Evolutionary conservation across 1,140 invertebrate genomes (phyloP), one percentile per base, ranked within the genome.

Genomic region (Centruroides vittatus): DNA sequence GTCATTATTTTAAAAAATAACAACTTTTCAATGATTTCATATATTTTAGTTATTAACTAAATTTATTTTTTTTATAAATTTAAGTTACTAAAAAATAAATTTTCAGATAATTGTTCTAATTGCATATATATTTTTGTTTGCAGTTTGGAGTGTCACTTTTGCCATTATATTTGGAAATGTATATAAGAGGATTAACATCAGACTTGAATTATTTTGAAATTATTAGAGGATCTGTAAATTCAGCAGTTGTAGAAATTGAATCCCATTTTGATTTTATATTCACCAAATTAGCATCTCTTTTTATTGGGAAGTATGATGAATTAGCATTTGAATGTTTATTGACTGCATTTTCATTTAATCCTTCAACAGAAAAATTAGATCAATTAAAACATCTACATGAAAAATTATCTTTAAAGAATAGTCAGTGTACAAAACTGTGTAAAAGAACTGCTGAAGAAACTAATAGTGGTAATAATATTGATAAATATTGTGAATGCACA

Each of bases 181-280:
- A 61, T 47, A 49, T 64, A 12, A 36, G 59, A 47, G 62, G 62
- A 41, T 36, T 64, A 12, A 61, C 62, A 58, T 60, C 59, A 41
- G 62, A 64, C 55, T 48, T 64, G 35, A 64, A 64, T 23, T 61
- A 47, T 52, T 34, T 64, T 46, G 62, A 64, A 58, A 59, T 50
- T 50, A 59, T 59, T 56, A 52, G 62, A n/a, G 53, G 61, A 47
- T 50, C 51, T n/a, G 62, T 58, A 10, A 59, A 60, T 46, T 58
- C 51, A 49, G 55, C 57, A 50, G 53, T 64, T 10, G 51, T 64
- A 13, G 62, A 64, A 58, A 52, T 64, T 35, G 62, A 64, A 48
- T 55, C 59, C 10, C 59, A 64, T 46, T 58, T 64, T 59, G 62
- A 59, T 58, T 49, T 56, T 47, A 58, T 64, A 58, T 64, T 61